Evolutionary conservation across 2,797 vertebrate species (phyloP).

Genomic region (Protonibea diacanthus): DNA sequence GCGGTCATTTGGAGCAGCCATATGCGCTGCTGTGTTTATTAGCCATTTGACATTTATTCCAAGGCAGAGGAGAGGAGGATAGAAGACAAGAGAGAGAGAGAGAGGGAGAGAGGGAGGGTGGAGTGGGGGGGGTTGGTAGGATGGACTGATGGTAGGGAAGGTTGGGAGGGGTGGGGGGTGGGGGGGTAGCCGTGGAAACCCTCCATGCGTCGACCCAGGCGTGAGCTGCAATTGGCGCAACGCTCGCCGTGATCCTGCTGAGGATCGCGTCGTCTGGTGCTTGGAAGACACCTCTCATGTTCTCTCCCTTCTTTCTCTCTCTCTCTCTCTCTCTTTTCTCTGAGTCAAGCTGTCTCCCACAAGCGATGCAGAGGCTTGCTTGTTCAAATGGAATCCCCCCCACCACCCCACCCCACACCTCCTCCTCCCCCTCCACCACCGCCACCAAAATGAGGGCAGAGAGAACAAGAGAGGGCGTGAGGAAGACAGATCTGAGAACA

Average conservation of each 20-base stretch:
- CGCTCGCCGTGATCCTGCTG: slow-evolving; percentile 49
- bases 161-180: no score
- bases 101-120: neutral
- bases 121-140: no score
- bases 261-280: slow-evolving; percentile 71
- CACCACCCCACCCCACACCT: slow-evolving; percentile 16
- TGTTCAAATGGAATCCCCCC: slow-evolving; percentile 73
- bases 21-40: slow-evolving; percentile 57
- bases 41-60: slow-evolving; percentile 80
- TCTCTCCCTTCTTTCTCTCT: slow-evolving; percentile 33
- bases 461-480: slow-evolving; percentile 24
- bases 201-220: slow-evolving; percentile 60
- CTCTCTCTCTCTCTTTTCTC: slow-evolving; percentile 25
- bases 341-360: slow-evolving; percentile 65
- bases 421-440: neutral
- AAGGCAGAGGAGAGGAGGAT: slow-evolving; percentile 52
- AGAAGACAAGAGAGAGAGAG: slow-evolving; percentile 8
- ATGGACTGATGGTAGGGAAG: slow-evolving; percentile 58
- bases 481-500: slow-evolving; percentile 44
- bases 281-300: slow-evolving; percentile 69
- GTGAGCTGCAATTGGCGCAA: slow-evolving; percentile 74
- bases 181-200: slow-evolving; percentile 84
- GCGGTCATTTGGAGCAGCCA: slow-evolving; percentile 52
- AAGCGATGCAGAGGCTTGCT: slow-evolving; percentile 62
- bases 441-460: slow-evolving; percentile 72